Conservation (phyloP, 1,140 invertebrate species). For the Acromyrmex echinatior region DNA sequence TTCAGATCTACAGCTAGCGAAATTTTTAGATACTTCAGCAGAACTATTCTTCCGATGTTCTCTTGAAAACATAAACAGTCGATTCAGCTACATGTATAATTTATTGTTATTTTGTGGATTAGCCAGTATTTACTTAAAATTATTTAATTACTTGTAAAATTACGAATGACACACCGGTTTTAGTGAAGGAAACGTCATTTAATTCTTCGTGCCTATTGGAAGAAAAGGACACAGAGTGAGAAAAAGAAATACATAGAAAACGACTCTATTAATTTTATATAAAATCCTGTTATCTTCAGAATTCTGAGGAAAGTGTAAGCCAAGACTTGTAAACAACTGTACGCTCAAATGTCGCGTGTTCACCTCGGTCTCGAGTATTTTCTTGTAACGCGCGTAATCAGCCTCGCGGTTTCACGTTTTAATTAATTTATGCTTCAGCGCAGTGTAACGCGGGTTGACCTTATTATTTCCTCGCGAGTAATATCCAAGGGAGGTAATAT, state of each 20-base stretch:
- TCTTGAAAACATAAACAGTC: too few relatives aligned
- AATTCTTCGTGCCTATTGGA: background rate
- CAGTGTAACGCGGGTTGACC: constrained; percentile 35
- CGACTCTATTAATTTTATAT: background rate
- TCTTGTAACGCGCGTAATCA: constrained; percentile 60
- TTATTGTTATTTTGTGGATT: too few relatives aligned
- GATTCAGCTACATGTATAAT: too few relatives aligned
- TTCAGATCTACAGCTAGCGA: too few relatives aligned
- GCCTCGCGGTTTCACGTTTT: constrained; percentile 61
- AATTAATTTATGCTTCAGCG: constrained; percentile 66
- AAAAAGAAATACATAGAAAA: background rate
- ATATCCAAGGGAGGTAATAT: constrained; percentile 8
- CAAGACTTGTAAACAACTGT: background rate
- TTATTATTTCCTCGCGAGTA: constrained; percentile 49
- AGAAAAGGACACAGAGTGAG: background rate
- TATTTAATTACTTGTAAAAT: background rate
- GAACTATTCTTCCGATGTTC: too few relatives aligned
- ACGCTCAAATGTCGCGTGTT: constrained; percentile 13
- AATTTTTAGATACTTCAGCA: too few relatives aligned
- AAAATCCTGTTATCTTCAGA: background rate
- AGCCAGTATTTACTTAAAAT: background rate
- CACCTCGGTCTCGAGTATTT: constrained; percentile 1
- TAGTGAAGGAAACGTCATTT: background rate
- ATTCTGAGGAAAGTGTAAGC: constrained; percentile 3
- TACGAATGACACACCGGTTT: background rate